Evolutionary conservation across 1,140 invertebrate species (phyloP), one percentile per base, ranked within the genome.

Genomic region (Heliconius nattereri): DNA sequence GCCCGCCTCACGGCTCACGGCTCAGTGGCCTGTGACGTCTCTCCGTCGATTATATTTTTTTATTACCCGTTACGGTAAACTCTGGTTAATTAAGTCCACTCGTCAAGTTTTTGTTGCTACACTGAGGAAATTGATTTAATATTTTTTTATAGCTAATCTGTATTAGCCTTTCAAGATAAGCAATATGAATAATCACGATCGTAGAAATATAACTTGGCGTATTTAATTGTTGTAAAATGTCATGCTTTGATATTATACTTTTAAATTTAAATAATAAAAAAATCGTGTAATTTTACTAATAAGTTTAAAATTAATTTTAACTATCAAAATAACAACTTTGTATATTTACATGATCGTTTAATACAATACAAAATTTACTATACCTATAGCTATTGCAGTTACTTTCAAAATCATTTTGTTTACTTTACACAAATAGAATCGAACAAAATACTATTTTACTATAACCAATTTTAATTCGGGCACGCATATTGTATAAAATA

Each of bases 11-110:
- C 79, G 81, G 84, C 84, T 85, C 84, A 89, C 88, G 85, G 91
- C 91, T 91, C 92, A 92, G 60, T 66, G 60, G 60, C 23, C 11
- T 66, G 60, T 66, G 13, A 26, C 26, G 60, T 66, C 60, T 26
- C 60, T 16, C 83, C 86, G 85, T 82, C 92, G 86, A 92, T 92
- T 91, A 91, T 86, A 85, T 92, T 94, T 92, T 66, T 89, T 91
- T 92, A 90, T 90, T 92, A 90, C 90, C 90, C 86, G 85, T 87
- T 85, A 89, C 87, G 83, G 86, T 91, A 92, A 94, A 91, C 91
- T 87, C 84, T 83, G 84, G 84, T 86, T 94, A 89, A 90, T 92
- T 90, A 93, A 94, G 85, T 87, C 85, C 85, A 85, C 85, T 85
- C 79, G 71, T 81, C 83, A 82, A 79, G 40, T 86, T 87, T 87